Conservation (phyloP, 2,797 vertebrate species). For the Florisuga fusca region DNA sequence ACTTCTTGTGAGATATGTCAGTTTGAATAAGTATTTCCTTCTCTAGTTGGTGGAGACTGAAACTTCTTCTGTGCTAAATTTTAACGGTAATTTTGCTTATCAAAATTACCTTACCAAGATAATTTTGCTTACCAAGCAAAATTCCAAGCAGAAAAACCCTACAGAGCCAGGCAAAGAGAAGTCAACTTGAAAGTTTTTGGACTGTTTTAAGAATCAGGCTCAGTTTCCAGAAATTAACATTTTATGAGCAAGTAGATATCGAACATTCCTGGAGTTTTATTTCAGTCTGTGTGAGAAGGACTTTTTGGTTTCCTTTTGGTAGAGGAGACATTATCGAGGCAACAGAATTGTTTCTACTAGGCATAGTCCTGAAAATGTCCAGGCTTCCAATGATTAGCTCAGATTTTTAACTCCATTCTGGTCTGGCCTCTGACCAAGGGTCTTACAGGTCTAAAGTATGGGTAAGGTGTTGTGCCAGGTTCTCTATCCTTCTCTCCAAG, state of each 20-base stretch:
- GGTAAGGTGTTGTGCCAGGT: not conserved
- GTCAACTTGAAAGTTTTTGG: not conserved
- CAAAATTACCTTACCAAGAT: no score
- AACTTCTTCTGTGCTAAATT: not conserved
- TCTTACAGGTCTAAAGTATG: not conserved
- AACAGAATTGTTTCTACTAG: not conserved
- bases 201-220: not conserved
- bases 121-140: no score
- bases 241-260: slow-evolving; percentile 1
- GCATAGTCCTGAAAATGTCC: not conserved
- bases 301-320: not conserved
- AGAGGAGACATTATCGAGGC: not conserved
- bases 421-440: slow-evolving; percentile 30
- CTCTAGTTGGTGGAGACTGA: not conserved
- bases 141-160: not conserved
- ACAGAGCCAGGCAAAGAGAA: not conserved
- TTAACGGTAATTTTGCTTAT: not conserved
- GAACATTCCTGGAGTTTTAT: not conserved
- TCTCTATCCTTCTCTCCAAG: not conserved
- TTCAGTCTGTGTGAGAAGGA: not conserved
- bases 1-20: not conserved
- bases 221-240: not conserved
- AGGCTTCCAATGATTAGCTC: slow-evolving; percentile 37
- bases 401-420: slow-evolving; percentile 50
- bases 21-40: not conserved